A percentile compares a stretch with the other conserved stretches of the same genome.
These are phyloP conservation scores for human (Homo sapiens) DNA, from an alignment of 2,113 vertebrate species.

Conservation along the genomic window GRCh38 chr12:46278501-46279000, in stretches of 20 bases:
- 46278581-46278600: neutral
- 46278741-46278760: neutral
- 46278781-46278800: neutral
- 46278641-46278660: conserved; percentile 9
- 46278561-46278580: neutral
- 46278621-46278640: neutral
- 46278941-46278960: too few species aligned
- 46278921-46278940: too few species aligned
- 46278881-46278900: too few species aligned
- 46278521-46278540: conserved; percentile 4
- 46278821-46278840: neutral
- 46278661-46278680: conserved; percentile 1
- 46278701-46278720: neutral
- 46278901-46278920: too few species aligned
- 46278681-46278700: neutral
- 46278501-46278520: conserved; percentile 14
- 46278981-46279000: too few species aligned
- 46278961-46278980: too few species aligned
- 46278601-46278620: conserved; percentile 36
- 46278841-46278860: neutral
- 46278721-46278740: neutral
- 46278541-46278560: conserved; percentile 19
- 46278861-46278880: too few species aligned
- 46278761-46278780: neutral
- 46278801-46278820: neutral